phyloP scores from a whole-genome alignment of 2,888 invertebrate genomes.

The Timema cristinae region DNA sequence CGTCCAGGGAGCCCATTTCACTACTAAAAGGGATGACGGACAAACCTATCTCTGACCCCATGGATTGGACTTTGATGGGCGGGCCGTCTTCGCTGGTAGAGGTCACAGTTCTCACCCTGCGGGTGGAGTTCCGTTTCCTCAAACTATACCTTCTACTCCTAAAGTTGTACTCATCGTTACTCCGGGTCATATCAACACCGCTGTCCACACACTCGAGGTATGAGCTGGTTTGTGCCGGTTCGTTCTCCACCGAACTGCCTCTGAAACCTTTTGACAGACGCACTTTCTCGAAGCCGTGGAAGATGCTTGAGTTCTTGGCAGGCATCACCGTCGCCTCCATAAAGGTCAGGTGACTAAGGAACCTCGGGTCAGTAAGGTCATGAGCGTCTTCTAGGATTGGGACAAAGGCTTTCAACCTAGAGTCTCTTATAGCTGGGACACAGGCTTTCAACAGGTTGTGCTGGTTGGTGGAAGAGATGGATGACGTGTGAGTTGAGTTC shows the following conservation, averaged over 20 bases:
- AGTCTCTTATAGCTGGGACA: no score
- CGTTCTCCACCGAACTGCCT: no score
- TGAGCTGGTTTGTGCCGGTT: no score
- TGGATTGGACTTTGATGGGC: slow-evolving; percentile 22
- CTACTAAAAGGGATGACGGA: background rate
- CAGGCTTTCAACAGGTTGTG: no score
- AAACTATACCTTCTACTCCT: background rate
- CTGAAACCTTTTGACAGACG: no score
- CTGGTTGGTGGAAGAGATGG: background rate
- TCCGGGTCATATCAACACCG: no score
- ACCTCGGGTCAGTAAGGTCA: slow-evolving; percentile 31
- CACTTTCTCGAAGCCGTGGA: no score
- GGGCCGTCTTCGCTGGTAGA: slow-evolving; percentile 26
- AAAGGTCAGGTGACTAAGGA: slow-evolving; percentile 18
- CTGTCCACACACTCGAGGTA: no score
- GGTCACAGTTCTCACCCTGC: slow-evolving; percentile 21
- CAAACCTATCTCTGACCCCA: background rate
- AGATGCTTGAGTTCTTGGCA: no score
- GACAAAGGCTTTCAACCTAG: background rate
- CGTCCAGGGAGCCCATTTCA: no score
- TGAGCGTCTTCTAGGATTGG: slow-evolving; percentile 8
- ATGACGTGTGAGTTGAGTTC: background rate
- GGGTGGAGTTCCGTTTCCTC: slow-evolving; percentile 14
- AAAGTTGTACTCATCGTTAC: no score
- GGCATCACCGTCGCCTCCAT: background rate